A percentile compares a stretch with the other conserved stretches of the same genome.
Conservation (phyloP, 2,113 vertebrate genomes). For the Elgaria multicarinata region DNA sequence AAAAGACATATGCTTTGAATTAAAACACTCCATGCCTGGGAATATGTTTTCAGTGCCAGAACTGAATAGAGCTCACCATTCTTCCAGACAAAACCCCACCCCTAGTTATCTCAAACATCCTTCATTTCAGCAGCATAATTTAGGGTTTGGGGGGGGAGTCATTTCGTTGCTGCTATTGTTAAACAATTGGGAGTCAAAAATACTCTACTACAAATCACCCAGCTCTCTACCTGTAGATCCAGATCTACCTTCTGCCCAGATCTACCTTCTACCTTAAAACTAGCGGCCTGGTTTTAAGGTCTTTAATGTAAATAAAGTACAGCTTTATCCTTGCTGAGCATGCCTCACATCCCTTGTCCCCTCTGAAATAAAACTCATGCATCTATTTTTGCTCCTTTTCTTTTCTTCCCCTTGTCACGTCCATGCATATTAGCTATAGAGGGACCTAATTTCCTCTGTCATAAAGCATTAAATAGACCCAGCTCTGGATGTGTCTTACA, state of each 20-base stretch:
- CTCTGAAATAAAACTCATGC: not conserved
- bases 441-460: not conserved
- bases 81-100: no score
- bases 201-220: not conserved
- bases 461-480: not conserved
- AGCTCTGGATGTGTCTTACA: not conserved
- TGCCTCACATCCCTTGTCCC: not conserved
- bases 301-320: not conserved
- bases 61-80: not conserved
- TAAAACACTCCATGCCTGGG: not conserved
- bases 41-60: not conserved
- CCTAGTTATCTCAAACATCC: no score
- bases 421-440: not conserved
- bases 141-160: not conserved
- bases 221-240: not conserved
- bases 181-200: not conserved
- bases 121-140: not conserved
- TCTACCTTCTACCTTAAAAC: not conserved
- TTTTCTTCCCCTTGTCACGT: not conserved
- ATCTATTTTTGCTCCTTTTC: not conserved
- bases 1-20: not conserved
- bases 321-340: not conserved
- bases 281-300: no score
- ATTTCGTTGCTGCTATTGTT: not conserved
- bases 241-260: not conserved